These are phyloP conservation scores for Notodonta ziczac DNA, from an alignment of 2,888 invertebrate species.

Conservation along the genomic window DNA sequence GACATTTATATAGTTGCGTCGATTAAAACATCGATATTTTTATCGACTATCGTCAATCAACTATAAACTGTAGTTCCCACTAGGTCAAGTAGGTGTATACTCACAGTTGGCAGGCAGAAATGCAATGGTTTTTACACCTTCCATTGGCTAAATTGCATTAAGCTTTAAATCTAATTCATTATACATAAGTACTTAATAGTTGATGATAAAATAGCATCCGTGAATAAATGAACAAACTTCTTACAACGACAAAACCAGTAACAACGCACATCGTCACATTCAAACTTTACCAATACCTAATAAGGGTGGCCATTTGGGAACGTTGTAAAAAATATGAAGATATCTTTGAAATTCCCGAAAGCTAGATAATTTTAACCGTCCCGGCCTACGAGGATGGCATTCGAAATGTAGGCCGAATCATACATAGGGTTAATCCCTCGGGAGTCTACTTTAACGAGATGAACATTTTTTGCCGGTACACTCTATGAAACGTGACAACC, in stretches of 20 bases:
- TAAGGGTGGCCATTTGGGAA: conserved; percentile 12
- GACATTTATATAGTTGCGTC: too few species aligned
- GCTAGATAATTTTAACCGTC: conserved; percentile 44
- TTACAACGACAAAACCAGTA: conserved; percentile 5
- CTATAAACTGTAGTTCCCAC: too few species aligned
- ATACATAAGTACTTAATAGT: too few species aligned
- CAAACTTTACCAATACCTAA: conserved; percentile 11
- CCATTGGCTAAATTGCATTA: too few species aligned
- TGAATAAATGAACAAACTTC: background rate
- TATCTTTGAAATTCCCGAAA: conserved; percentile 28
- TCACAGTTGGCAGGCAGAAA: too few species aligned
- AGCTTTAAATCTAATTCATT: too few species aligned
- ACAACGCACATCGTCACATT: conserved; percentile 23
- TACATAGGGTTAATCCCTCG: conserved; percentile 38
- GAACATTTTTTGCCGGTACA: conserved; percentile 31
- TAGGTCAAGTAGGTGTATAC: too few species aligned
- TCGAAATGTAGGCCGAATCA: conserved; percentile 36
- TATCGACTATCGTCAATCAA: too few species aligned
- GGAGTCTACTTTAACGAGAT: conserved; percentile 31
- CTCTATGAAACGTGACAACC: conserved; percentile 27
- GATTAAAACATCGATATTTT: too few species aligned
- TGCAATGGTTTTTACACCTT: too few species aligned
- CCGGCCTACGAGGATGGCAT: conserved; percentile 33
- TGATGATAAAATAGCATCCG: background rate
- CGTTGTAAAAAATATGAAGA: conserved; percentile 21